Conservation (phyloP, 2,888 invertebrate genomes). For the Chalcosyrphus nemorum region DNA sequence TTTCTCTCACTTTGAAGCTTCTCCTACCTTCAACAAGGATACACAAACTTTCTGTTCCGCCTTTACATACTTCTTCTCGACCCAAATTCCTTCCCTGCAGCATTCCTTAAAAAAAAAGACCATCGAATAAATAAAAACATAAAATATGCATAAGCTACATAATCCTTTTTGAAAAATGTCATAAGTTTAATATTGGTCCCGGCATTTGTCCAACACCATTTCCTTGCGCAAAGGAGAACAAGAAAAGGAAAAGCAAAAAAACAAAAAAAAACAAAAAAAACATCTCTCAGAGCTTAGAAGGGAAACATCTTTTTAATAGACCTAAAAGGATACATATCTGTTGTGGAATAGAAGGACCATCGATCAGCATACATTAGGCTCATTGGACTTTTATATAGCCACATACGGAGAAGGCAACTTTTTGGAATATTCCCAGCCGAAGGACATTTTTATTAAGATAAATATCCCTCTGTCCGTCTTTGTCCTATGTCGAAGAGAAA, state of each 20-base stretch:
- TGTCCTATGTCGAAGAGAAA: background rate
- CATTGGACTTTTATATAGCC: background rate
- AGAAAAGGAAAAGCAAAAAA: too few species aligned
- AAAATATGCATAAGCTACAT: background rate
- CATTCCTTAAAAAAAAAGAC: too few species aligned
- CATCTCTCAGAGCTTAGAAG: background rate
- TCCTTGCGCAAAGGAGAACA: background rate
- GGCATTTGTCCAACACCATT: background rate
- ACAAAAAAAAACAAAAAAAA: too few species aligned
- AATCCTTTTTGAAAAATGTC: background rate
- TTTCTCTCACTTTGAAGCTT: too few species aligned
- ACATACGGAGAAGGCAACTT: too few species aligned
- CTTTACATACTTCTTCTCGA: too few species aligned
- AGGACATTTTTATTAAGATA: slow-evolving; percentile 37
- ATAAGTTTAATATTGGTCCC: background rate
- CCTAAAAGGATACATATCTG: slow-evolving; percentile 4
- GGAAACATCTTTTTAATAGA: background rate
- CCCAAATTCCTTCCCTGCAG: too few species aligned
- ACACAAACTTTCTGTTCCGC: too few species aligned
- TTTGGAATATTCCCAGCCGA: slow-evolving; percentile 29
- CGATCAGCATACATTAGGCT: slow-evolving; percentile 39
- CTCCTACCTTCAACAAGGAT: too few species aligned
- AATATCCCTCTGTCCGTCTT: slow-evolving; percentile 28
- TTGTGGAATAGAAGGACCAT: background rate
- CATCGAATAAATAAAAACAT: too few species aligned